Evolutionary conservation across 2,797 vertebrate genomes (phyloP), one percentile per base, ranked within the genome.

Genomic region (Cichlasoma orientale): DNA sequence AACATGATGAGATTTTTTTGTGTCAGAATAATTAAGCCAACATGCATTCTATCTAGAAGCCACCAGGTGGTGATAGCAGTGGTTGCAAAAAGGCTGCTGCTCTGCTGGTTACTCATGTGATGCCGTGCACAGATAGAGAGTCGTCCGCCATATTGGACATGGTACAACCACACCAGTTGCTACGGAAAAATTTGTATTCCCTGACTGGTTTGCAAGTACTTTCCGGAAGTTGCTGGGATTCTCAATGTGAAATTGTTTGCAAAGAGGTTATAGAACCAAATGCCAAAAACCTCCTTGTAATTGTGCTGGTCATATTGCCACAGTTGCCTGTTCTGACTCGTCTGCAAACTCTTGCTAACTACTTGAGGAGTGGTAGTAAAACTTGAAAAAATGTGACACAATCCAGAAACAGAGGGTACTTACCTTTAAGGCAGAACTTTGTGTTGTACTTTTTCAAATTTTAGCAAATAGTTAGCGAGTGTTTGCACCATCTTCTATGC

Each of bases 1-100:
- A 0, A 0, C 8, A 0, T 41, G 38, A 41, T 41, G 11, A 13
- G 36, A 12, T 7, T 2, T 3, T 3, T 36, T 12, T 38, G 58
- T 23, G 33, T 59, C n/a, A 38, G 7, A 41, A 41, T 23, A 61
- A 9, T 21, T 47, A 47, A 47, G 44, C 16, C 14, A 16, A 3
- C 38, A 2, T 10, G 36, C 36, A 18, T 23, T 61, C 58, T 3
- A 41, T 41, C n/a, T 0, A 7, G 41, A 61, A 21, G 21, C 36
- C 23, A 41, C 23, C 36, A 41, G 58, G 0, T 25, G 36, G 13
- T 10, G 3, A 63, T 41, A 41, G 36, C 36, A 41, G 36, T 9
- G 18, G 18, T 63, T 23, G 16, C 36, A 63, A 41, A 63, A 25
- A 63, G 3, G 41, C 2, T 44, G 36, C 21, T 63, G 21, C 3